Percentiles rank a stretch among this genome's conserved stretches.
These are phyloP conservation scores for Harpalus rufipes DNA, from an alignment of 2,888 invertebrate species.

Conservation along the genomic window DNA sequence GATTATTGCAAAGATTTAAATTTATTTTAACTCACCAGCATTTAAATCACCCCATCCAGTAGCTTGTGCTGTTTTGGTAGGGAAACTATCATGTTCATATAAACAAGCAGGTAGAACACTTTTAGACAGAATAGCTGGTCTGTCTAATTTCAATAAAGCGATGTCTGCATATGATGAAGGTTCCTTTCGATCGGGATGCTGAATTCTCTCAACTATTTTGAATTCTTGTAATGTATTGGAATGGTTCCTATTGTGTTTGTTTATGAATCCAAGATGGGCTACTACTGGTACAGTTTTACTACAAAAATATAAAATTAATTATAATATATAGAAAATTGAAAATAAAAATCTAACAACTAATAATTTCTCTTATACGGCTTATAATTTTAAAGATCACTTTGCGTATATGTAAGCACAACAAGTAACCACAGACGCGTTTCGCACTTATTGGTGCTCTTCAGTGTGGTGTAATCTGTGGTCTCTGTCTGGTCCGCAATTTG, in stretches of 20 bases:
- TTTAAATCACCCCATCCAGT: slow-evolving; percentile 77
- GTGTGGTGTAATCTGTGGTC: too few species aligned
- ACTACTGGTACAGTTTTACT: slow-evolving; percentile 71
- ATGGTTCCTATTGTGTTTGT: slow-evolving; percentile 73
- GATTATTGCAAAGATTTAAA: slow-evolving; percentile 67
- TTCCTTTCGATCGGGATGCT: slow-evolving; percentile 76
- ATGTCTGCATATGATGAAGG: slow-evolving; percentile 79
- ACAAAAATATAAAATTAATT: slow-evolving; percentile 13
- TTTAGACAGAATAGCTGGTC: slow-evolving; percentile 74
- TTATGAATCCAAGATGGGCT: slow-evolving; percentile 77
- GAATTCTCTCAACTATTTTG: slow-evolving; percentile 72
- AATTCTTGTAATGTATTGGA: slow-evolving; percentile 73
- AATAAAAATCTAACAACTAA: too few species aligned
- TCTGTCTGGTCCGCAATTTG: too few species aligned
- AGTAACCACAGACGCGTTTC: too few species aligned
- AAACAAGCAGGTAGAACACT: slow-evolving; percentile 78
- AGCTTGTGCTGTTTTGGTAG: slow-evolving; percentile 73
- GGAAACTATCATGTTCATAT: slow-evolving; percentile 69
- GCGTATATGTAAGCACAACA: too few species aligned
- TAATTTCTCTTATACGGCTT: too few species aligned
- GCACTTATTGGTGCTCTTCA: too few species aligned
- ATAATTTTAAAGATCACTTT: neutral
- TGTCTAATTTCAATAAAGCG: slow-evolving; percentile 77
- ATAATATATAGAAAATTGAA: neutral
- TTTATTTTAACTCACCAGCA: slow-evolving; percentile 5